These are phyloP conservation scores for Diachasma alloeum DNA, from an alignment of 1,140 invertebrate species.

Conservation along the genomic window DNA sequence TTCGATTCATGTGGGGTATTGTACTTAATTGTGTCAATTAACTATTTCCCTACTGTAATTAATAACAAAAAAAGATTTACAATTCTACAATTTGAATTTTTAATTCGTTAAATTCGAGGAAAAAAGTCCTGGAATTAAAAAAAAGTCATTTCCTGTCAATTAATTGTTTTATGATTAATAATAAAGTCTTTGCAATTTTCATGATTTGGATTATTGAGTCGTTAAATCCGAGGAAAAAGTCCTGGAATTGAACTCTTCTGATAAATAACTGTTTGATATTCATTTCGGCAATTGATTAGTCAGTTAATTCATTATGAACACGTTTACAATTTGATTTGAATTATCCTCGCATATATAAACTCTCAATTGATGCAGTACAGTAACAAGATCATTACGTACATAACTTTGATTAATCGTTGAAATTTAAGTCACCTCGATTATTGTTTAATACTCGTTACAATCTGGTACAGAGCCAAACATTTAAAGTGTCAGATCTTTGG, in stretches of 20 bases:
- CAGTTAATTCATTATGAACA: background rate
- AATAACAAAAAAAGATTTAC: no score
- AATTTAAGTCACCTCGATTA: background rate
- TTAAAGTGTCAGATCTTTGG: slow-evolving; percentile 55
- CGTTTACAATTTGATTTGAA: background rate
- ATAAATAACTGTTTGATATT: background rate
- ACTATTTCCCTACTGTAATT: no score
- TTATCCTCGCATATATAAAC: background rate
- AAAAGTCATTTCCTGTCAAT: no score
- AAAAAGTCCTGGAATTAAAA: no score
- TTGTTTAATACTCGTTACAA: slow-evolving; percentile 32
- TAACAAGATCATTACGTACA: background rate
- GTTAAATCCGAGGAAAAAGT: no score
- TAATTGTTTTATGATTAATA: no score
- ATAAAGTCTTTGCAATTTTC: no score
- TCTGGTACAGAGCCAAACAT: slow-evolving; percentile 37
- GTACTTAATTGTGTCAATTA: no score
- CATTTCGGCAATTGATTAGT: background rate
- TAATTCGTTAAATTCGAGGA: no score
- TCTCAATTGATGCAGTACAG: background rate
- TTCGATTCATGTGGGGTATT: no score
- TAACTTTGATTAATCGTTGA: background rate
- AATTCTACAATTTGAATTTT: no score
- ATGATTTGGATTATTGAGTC: no score
- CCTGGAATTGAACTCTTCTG: background rate